A percentile compares a stretch with the other conserved stretches of the same genome.
Evolutionary conservation across 2,888 invertebrate species (phyloP).

Genomic region (Zaprionus bogoriensis): DNA sequence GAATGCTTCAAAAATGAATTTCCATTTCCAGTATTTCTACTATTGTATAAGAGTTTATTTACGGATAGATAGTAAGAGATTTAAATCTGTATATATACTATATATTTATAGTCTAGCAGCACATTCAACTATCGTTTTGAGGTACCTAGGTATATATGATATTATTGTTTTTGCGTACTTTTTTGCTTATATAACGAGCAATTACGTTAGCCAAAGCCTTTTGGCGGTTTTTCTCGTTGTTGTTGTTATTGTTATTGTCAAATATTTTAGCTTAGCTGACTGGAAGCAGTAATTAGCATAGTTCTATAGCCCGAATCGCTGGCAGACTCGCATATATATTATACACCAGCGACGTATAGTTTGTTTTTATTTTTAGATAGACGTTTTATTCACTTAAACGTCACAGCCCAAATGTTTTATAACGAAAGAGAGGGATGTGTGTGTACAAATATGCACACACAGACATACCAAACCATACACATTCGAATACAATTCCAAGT

Average conservation of each 20-base stretch:
- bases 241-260: conserved; percentile 8
- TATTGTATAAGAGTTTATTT: too few relatives aligned
- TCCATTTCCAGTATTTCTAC: too few relatives aligned
- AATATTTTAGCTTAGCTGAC: conserved; percentile 17
- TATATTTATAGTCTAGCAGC: too few relatives aligned
- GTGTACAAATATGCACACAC: too few relatives aligned
- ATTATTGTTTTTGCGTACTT: conserved; percentile 1
- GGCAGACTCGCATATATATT: conserved; percentile 4
- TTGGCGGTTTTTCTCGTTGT: neutral
- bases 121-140: too few relatives aligned
- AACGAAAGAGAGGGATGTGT: conserved; percentile 15
- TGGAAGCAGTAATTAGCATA: conserved; percentile 29
- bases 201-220: neutral
- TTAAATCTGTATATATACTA: too few relatives aligned
- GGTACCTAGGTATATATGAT: neutral
- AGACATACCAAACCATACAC: too few relatives aligned
- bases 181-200: conserved; percentile 14
- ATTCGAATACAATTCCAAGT: neutral
- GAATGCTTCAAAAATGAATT: neutral
- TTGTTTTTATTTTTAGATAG: conserved; percentile 35
- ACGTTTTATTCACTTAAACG: conserved; percentile 20
- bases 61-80: too few relatives aligned
- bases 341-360: conserved; percentile 7
- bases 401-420: conserved; percentile 16
- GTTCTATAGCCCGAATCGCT: conserved; percentile 14